Base-by-base conservation (phyloP, 2,888 invertebrate genomes). In the Xanthorhoe spadicearia region DNA sequence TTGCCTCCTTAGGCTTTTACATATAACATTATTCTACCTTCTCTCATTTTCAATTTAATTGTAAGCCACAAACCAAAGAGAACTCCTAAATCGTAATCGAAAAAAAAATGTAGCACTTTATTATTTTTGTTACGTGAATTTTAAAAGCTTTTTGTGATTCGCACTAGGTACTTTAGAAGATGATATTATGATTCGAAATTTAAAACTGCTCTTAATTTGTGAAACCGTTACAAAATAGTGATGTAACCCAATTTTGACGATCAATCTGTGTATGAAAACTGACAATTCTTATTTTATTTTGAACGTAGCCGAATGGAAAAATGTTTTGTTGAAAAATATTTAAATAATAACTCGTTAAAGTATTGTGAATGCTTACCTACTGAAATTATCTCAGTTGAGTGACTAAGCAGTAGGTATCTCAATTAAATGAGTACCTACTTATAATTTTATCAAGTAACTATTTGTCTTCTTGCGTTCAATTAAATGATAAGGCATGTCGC, bases 401-500 rank as follows among this genome's bases (percentile, higher is more conserved):
- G 51, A 52, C 17, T 28, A 46, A 57, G 9, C 9, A n/a, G 0
- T n/a, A n/a, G n/a, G n/a, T 10, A 46, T 46, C 0, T n/a, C 10
- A 43, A n/a, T 46, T 13, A 4, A n/a, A 28, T 32, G 28, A 6
- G 4, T 15, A 28, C 1, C 28, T 51, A 18, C n/a, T n/a, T 51
- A 18, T 48, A 52, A 48, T 59, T 58, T 64, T 59, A 64, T 59
- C 53, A 61, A 35, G 43, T 50, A 9, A 15, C 35, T 61, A 61
- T 67, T 68, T 52, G 51, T 60, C 58, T 64, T 53, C 23, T 56
- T 68, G 49, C 54, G 46, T 69, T 66, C 50, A 60, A 66, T 64
- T 55, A 69, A 58, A 69, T 69, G 72, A 74, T 74, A 74, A 70
- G 70, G 63, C 70, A 69, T 74, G 74, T 57, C 28, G 64, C 7